phyloP scores from a whole-genome alignment of 1,140 invertebrate species.

The Hetaerina americana region DNA sequence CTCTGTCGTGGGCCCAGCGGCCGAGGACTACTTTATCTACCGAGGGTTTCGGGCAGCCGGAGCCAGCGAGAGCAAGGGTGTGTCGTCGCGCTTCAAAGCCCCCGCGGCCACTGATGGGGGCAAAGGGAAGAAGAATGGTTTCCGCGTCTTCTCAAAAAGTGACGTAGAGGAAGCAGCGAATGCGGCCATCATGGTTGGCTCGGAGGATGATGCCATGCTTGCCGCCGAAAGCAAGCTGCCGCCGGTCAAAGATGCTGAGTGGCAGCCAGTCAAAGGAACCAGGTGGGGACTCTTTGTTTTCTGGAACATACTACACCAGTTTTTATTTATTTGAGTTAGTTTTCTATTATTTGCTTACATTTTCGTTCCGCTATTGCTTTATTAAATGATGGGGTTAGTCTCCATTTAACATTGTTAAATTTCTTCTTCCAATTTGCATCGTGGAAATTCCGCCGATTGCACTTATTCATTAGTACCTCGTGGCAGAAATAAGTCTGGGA shows the following conservation, averaged over 20 bases:
- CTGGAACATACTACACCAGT: too few relatives aligned
- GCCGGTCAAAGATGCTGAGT: slow-evolving; percentile 34
- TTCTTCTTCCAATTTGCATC: too few relatives aligned
- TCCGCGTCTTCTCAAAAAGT: neutral
- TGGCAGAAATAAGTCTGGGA: too few relatives aligned
- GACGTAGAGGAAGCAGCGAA: neutral
- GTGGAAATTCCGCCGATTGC: too few relatives aligned
- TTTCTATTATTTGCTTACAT: too few relatives aligned
- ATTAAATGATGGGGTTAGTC: too few relatives aligned
- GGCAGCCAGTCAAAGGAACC: slow-evolving; percentile 42
- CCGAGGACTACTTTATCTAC: slow-evolving; percentile 29
- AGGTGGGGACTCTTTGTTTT: slow-evolving; percentile 26
- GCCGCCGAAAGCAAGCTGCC: slow-evolving; percentile 31
- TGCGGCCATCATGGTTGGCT: neutral
- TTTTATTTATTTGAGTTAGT: too few relatives aligned
- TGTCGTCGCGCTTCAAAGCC: slow-evolving; percentile 23
- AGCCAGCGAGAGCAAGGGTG: slow-evolving; percentile 15
- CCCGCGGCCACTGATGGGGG: slow-evolving; percentile 13
- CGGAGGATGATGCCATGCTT: neutral
- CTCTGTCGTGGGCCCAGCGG: slow-evolving; percentile 13
- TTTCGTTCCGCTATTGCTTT: too few relatives aligned
- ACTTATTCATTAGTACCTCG: too few relatives aligned
- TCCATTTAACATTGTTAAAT: too few relatives aligned
- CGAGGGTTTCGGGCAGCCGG: slow-evolving; percentile 27
- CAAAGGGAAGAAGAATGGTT: neutral